These are phyloP conservation scores for Adoxophyes honmai DNA, from an alignment of 1,140 invertebrate genomes.

Conservation along the genomic window DNA sequence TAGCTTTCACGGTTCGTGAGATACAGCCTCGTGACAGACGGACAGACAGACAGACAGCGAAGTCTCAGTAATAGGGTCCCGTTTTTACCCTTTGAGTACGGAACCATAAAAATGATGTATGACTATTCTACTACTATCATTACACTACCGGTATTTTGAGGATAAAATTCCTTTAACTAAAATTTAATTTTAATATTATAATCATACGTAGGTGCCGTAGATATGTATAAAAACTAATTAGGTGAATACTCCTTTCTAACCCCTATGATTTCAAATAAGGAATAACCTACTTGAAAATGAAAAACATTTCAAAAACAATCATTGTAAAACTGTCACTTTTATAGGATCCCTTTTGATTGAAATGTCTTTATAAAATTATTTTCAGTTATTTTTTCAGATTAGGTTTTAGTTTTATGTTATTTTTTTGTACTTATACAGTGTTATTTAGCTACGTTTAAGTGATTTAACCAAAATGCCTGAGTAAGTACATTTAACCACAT, in stretches of 20 bases:
- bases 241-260: not conserved
- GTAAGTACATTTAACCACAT: conserved; percentile 49
- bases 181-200: too few species aligned
- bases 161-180: too few species aligned
- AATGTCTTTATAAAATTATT: conserved; percentile 65
- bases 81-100: too few species aligned
- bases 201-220: too few species aligned
- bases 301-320: conserved; percentile 21
- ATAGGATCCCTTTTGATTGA: conserved; percentile 46
- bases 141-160: not conserved
- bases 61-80: too few species aligned
- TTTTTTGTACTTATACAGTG: conserved; percentile 42
- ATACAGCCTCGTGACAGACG: too few species aligned
- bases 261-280: not conserved
- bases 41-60: too few species aligned
- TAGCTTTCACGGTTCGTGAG: too few species aligned
- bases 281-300: not conserved
- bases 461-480: conserved; percentile 53
- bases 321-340: conserved; percentile 46
- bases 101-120: too few species aligned
- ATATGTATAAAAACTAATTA: not conserved
- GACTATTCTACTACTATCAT: too few species aligned
- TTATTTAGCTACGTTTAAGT: conserved; percentile 27
- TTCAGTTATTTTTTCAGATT: conserved; percentile 54
- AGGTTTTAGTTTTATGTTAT: conserved; percentile 56